phyloP scores from a whole-genome alignment of 2,797 vertebrate genomes.

The Sebastes oblongus region DNA sequence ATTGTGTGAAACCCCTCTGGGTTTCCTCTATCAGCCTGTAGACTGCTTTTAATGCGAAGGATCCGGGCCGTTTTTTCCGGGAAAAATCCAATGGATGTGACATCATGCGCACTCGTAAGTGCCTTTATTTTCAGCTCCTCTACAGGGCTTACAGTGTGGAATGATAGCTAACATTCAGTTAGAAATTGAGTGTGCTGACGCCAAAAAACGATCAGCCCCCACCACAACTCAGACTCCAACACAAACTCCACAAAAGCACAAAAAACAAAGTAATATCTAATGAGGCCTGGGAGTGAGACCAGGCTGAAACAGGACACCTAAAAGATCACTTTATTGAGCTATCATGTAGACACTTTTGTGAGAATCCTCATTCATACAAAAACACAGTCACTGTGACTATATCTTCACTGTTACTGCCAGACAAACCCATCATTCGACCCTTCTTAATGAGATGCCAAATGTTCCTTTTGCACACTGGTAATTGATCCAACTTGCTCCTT shows the following conservation, averaged over 20 bases:
- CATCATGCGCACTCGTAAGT: background rate
- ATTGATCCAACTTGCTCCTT: background rate
- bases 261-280: background rate
- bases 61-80: background rate
- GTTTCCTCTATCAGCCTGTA: background rate
- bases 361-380: background rate
- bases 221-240: background rate
- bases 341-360: background rate
- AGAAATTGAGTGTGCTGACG: background rate
- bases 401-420: background rate
- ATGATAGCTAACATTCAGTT: background rate
- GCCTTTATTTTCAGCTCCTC: background rate
- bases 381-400: background rate
- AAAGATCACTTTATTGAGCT: background rate
- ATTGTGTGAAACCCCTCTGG: background rate
- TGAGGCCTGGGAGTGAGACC: background rate
- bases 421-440: background rate
- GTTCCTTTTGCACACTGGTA: background rate
- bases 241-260: background rate
- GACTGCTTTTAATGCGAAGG: background rate
- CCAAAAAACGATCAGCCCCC: background rate
- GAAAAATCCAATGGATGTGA: background rate
- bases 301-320: background rate
- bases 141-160: background rate
- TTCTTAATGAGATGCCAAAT: slow-evolving; percentile 2